Percentiles rank a stretch among this genome's conserved stretches.
Conservation (phyloP, 2,113 vertebrate genomes). For the Sarotherodon lohbergeri region DNA sequence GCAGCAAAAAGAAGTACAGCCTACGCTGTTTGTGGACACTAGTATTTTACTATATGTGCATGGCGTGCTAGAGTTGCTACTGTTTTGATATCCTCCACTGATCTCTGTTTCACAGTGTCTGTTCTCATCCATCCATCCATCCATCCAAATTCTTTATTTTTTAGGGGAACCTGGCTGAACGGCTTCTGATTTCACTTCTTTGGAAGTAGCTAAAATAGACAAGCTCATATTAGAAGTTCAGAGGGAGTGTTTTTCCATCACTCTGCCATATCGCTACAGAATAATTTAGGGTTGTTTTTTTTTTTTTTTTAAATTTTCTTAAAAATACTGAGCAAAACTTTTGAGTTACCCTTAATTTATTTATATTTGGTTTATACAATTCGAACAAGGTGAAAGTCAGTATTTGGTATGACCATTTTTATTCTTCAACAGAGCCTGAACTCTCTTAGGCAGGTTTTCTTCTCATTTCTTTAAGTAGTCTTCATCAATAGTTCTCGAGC, state of each 20-base stretch:
- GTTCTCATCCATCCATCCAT: too few relatives aligned
- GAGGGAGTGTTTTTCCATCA: not conserved
- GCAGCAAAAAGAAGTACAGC: not conserved
- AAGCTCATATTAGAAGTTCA: not conserved
- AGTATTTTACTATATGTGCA: not conserved
- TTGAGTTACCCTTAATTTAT: not conserved
- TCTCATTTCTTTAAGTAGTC: not conserved
- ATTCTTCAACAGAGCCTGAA: not conserved
- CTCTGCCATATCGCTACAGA: not conserved
- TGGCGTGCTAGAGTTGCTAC: not conserved
- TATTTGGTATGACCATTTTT: not conserved
- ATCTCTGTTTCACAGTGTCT: not conserved
- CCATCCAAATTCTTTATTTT: not conserved
- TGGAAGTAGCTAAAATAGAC: not conserved
- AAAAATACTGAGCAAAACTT: not conserved
- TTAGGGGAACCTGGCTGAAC: not conserved
- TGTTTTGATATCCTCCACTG: not conserved
- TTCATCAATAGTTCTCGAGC: not conserved
- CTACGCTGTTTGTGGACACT: not conserved
- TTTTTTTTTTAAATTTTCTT: rapidly evolving
- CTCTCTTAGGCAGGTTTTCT: not conserved
- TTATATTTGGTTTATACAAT: not conserved
- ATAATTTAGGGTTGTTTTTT: not conserved
- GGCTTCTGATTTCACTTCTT: not conserved
- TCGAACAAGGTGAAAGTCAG: not conserved